Evolutionary conservation across 2,113 vertebrate species (phyloP).

Genomic region (Myxocyprinus asiaticus): DNA sequence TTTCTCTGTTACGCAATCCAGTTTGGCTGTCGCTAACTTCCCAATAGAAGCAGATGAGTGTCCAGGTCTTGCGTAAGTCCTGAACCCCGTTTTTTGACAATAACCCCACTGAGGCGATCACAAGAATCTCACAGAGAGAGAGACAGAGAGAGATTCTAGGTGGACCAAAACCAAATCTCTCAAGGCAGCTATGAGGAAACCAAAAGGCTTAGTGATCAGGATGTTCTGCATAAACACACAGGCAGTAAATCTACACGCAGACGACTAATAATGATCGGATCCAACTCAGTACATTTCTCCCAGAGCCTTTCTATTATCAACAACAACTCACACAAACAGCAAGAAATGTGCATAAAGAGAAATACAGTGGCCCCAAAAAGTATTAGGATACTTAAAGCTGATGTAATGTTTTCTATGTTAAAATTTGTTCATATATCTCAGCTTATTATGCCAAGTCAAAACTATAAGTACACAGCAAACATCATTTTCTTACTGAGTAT

Average conservation of each 20-base stretch:
- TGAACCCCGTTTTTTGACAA: constrained; percentile 61
- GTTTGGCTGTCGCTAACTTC: constrained; percentile 54
- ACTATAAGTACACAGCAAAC: no score
- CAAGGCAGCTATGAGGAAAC: constrained; percentile 24
- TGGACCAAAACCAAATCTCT: constrained; percentile 20
- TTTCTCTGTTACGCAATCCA: constrained; percentile 65
- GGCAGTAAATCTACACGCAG: constrained; percentile 16
- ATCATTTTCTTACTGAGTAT: no score
- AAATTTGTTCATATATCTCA: no score
- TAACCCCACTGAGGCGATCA: constrained; percentile 56
- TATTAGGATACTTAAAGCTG: no score
- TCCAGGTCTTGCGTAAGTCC: constrained; percentile 74
- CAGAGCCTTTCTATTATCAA: constrained; percentile 16
- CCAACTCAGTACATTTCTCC: constrained; percentile 32
- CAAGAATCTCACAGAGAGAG: constrained; percentile 10
- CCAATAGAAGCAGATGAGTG: constrained; percentile 59
- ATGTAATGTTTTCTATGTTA: no score
- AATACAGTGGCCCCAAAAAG: background rate
- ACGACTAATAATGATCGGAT: background rate
- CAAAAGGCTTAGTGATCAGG: constrained; percentile 26
- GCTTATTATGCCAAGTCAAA: no score
- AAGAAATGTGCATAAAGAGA: constrained; percentile 5
- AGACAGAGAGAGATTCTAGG: constrained; percentile 8
- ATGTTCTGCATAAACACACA: constrained; percentile 41
- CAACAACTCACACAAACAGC: background rate